Base-by-base conservation (phyloP, 2,113 vertebrate species). In the Onychostoma macrolepis region DNA sequence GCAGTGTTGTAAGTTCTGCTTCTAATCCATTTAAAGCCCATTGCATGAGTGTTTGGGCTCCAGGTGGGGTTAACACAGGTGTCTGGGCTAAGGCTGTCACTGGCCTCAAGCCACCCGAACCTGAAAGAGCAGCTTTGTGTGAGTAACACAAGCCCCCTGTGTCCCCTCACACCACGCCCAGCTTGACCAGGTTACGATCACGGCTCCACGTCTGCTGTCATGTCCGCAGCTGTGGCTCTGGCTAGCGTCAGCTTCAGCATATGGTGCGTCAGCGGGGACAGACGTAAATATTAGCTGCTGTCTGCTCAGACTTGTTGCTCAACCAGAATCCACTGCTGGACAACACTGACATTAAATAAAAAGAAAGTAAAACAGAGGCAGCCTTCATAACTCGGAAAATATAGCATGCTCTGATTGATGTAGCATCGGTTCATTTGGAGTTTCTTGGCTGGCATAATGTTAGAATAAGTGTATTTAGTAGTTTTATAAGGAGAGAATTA, bases 51-150 rank as follows among this genome's bases (percentile, higher is more conserved):
- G 17, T 50, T 41, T 48, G 67, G 72, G 56, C 84, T 65, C 84
- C 15, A 83, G 79, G 84, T 74, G 50, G 79, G 30, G 38, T 17
- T 48, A 58, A 65, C 86, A 65, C 88, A 83, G 86, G 86, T 86
- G 80, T 63, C 80, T 65, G 78, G 81, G 83, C 79, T 74, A 0
- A 75, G n/a, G 83, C 48, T 5, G 61, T 12, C 28, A 10, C 65
- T 56, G 86, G 84, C 86, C 75, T 61, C 33, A 17, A 41, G 82
- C 75, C 88, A 86, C 43, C 26, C 67, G 8, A 78, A 79, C 86
- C 86, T 87, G 79, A 89, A 87, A 86, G 86, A 85, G 41, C 36
- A 43, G 75, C 88, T 87, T 79, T 89, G 83, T 89, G 82, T 75
- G 79, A 24, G 61, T 8, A 72, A 86, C 83, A 85, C 88, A 83